Conservation (phyloP, 1,140 invertebrate species). For the Triops cancriformis region DNA sequence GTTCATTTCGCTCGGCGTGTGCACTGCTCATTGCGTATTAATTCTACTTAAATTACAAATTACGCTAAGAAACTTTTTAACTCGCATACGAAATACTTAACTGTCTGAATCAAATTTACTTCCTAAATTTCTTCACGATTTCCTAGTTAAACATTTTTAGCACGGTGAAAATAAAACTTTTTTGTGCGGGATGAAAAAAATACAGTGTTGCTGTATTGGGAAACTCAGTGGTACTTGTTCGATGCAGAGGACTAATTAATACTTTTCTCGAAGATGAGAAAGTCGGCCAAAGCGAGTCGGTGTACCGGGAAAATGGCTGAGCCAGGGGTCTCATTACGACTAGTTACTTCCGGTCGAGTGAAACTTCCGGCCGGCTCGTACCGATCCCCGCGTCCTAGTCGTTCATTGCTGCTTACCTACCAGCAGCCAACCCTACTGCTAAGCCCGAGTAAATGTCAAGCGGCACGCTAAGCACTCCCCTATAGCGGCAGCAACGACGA, state of each 20-base stretch:
- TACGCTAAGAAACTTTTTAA: no score
- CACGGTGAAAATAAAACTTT: no score
- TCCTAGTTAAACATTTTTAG: no score
- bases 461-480: neutral
- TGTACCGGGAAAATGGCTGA: constrained; percentile 2
- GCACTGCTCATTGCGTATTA: no score
- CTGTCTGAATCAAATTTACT: neutral
- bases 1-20: no score
- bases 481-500: neutral
- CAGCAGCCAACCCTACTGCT: neutral
- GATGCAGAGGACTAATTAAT: neutral
- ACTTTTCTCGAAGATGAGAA: neutral
- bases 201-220: no score
- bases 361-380: neutral
- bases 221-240: no score
- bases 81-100: no score
- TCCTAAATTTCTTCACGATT: neutral
- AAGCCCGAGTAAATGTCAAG: neutral
- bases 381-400: no score
- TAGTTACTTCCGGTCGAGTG: neutral
- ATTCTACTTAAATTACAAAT: no score
- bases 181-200: no score
- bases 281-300: neutral
- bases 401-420: neutral
- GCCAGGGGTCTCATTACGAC: neutral